A percentile compares a stretch with the other conserved stretches of the same genome.
Conservation (phyloP, 2,888 invertebrate genomes). For the Ectemnius lituratus region DNA sequence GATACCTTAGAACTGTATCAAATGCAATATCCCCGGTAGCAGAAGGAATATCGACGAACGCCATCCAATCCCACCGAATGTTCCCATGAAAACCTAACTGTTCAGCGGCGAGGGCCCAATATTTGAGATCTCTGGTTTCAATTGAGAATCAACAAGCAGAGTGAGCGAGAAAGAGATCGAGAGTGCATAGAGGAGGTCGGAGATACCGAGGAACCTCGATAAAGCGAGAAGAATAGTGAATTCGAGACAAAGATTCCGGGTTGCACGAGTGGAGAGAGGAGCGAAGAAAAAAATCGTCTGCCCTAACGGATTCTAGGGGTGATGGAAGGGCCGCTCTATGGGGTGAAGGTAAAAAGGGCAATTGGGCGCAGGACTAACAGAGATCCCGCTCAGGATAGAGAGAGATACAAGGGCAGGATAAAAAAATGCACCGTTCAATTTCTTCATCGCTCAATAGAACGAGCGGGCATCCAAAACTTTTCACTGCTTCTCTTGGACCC, state of each 20-base stretch:
- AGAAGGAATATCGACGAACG: slow-evolving; percentile 34
- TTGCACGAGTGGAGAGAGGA: slow-evolving; percentile 23
- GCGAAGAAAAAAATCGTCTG: slow-evolving; percentile 62
- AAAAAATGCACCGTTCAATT: slow-evolving; percentile 60
- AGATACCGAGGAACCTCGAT: slow-evolving; percentile 19
- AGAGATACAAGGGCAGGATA: slow-evolving; percentile 17
- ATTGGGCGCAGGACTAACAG: slow-evolving; percentile 23
- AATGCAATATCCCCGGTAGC: not conserved
- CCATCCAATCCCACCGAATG: slow-evolving; percentile 45
- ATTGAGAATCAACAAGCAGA: slow-evolving; percentile 74
- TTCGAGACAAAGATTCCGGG: slow-evolving; percentile 39
- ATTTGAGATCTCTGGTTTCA: slow-evolving; percentile 77
- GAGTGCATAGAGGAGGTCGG: slow-evolving; percentile 34
- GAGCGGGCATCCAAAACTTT: slow-evolving; percentile 8
- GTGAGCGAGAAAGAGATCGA: slow-evolving; percentile 37
- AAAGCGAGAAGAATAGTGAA: slow-evolving; percentile 49
- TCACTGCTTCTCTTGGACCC: not conserved
- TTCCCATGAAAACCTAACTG: slow-evolving; percentile 74
- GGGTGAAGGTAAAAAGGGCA: slow-evolving; percentile 52
- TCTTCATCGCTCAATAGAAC: slow-evolving; percentile 44
- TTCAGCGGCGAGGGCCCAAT: slow-evolving; percentile 65
- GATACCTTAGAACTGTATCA: too few relatives aligned
- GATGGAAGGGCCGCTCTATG: slow-evolving; percentile 47
- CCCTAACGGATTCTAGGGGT: slow-evolving; percentile 74
- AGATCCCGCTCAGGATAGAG: slow-evolving; percentile 17